Evolutionary conservation across 2,888 invertebrate species (phyloP), one percentile per base, ranked within the genome.

Genomic region (Horisme vitalbata): DNA sequence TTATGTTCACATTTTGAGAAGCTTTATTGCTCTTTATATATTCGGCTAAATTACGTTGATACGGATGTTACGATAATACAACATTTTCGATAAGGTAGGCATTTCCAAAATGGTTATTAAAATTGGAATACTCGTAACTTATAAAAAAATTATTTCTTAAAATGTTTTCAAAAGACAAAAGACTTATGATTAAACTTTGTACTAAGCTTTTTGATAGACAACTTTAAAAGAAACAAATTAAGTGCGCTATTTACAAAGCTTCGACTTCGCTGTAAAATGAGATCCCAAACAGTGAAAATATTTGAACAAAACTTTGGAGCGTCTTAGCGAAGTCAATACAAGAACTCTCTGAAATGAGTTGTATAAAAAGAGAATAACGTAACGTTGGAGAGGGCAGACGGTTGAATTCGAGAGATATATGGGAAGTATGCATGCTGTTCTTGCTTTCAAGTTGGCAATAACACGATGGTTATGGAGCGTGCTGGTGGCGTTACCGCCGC

Each of bases 361-460:
- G 63, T 65, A 71, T 69, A 75, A 75, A 75, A 74, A 71, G 60
- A 74, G 72, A 73, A 75, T 75, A 78, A 76, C 71, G 70, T 71
- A 66, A 75, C 68, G 73, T 73, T 72, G 68, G 66, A 78, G 75
- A 71, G 75, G 78, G 75, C 71, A 79, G 76, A 76, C 75, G 70
- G 76, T 82, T 79, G 80, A 79, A 81, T 79, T 79, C 74, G 75
- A 69, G 66, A 85, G 83, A 81, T 82, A 85, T 79, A 79, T 79
- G 79, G 79, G 75, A 86, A 85, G 83, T 83, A 80, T 83, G 79
- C 81, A 75, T 75, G 80, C 76, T 74, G 79, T 86, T 85, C 81
- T 81, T 84, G 81, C 80, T 85, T 87, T 84, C 83, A 83, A 88
- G 86, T 83, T 81, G 85, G 86, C 81, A 86, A 86, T 88, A 87